These are phyloP conservation scores for Aplocera efformata DNA, from an alignment of 2,888 invertebrate species.

Conservation along the genomic window DNA sequence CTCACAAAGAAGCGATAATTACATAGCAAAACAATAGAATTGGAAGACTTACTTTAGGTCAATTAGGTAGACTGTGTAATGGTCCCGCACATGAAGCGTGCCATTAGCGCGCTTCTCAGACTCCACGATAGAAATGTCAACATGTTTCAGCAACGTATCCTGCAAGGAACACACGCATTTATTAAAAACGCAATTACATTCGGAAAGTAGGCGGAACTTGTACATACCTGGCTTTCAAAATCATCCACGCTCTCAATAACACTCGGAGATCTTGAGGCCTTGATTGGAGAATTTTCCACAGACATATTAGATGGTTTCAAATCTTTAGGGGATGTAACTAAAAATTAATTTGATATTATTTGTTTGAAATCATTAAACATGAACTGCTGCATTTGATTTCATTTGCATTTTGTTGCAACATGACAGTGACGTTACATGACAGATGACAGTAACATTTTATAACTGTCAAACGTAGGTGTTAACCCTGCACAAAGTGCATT, in stretches of 20 bases:
- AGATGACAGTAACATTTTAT: too few relatives aligned
- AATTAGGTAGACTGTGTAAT: conserved; percentile 88
- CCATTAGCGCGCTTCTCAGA: conserved; percentile 89
- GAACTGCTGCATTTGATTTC: too few relatives aligned
- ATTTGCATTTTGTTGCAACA: too few relatives aligned
- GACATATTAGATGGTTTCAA: conserved; percentile 44
- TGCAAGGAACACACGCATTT: conserved; percentile 51
- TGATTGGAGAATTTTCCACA: conserved; percentile 53
- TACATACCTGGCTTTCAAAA: conserved; percentile 61
- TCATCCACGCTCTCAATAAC: conserved; percentile 60
- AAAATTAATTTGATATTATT: conserved; percentile 9
- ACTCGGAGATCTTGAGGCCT: conserved; percentile 52
- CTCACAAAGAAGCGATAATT: conserved; percentile 37
- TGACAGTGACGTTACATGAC: too few relatives aligned
- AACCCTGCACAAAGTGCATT: too few relatives aligned
- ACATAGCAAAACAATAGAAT: conserved; percentile 44
- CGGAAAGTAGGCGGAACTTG: conserved; percentile 56
- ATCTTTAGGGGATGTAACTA: conserved; percentile 1
- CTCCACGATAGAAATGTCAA: conserved; percentile 87
- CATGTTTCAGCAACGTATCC: conserved; percentile 85
- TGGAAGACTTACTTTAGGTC: conserved; percentile 84
- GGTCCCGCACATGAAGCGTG: conserved; percentile 86
- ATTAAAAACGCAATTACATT: not conserved
- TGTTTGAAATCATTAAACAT: conserved; percentile 21
- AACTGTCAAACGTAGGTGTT: too few relatives aligned